Evolutionary conservation across 2,113 vertebrate species (phyloP), one percentile per base, ranked within the genome.

Genomic region (Rhabdornis inornatus): DNA sequence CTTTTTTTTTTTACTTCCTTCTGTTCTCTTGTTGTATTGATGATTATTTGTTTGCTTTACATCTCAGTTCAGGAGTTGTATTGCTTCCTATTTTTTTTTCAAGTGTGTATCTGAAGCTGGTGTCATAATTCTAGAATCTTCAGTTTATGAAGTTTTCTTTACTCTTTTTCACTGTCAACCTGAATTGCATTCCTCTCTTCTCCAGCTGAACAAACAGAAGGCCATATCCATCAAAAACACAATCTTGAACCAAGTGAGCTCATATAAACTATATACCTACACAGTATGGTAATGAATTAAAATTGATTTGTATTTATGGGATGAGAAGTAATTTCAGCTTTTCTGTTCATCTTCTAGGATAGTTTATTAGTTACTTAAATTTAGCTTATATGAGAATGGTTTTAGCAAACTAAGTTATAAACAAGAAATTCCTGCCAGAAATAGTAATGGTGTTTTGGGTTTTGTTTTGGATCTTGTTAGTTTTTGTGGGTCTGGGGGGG

Each of bases 121-220:
- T 71, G 39, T 70, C 35, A 63, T 85, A 83, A 64, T 92, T 86
- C 64, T 8, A 8, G 37, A 81, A 71, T 74, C 50, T 88, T 86
- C 55, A 60, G 39, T 83, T 94, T 80, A 56, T 42, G 40, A 71
- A 93, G 28, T 68, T 94, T 72, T 90, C 25, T 83, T 69, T 83
- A 88, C 15, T 57, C 18, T 60, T 64, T 87, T 64, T 88, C 52
- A 63, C 64, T 60, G 66, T 80, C 87, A 94, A 44, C 82, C 78
- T 88, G 85, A 50, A 75, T 68, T 86, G 14, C 64, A 77, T 96
- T 77, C 68, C 44, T 83, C 52, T 74, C 50, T 92, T 71, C 87
- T 89, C 77, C 92, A 95, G 85, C 82, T 96, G 96, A 94, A 93
- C 93, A 94, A 95, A 75, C 90, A 96, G 93, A 95, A 90, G 92